A percentile compares a stretch with the other conserved stretches of the same genome.
Conservation (phyloP, 1,140 invertebrate species). For the Magallana ariakensis region DNA sequence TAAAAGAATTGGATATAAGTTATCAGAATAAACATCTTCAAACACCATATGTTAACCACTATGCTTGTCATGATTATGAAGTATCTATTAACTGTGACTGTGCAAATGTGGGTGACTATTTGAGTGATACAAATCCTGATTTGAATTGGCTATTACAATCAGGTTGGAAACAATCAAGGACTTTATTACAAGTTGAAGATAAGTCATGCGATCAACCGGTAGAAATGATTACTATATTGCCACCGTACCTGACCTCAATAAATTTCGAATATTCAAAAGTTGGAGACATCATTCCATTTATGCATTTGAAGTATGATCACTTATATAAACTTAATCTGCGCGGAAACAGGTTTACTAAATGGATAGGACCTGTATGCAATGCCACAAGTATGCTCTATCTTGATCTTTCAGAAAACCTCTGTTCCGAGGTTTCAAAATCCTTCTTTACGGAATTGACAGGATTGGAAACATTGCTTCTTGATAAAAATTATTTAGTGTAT, state of each 20-base stretch:
- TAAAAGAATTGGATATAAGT: neutral
- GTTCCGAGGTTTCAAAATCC: conserved; percentile 14
- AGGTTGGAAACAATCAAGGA: too few species aligned
- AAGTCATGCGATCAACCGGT: neutral
- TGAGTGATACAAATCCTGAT: too few species aligned
- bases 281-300: neutral
- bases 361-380: neutral
- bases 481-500: conserved; percentile 46
- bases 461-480: conserved; percentile 38
- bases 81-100: neutral
- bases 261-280: neutral
- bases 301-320: neutral
- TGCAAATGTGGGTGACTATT: neutral
- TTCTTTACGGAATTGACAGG: conserved; percentile 53
- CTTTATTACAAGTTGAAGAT: neutral
- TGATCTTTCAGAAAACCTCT: conserved; percentile 44
- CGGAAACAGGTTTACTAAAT: neutral
- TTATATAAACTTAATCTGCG: neutral
- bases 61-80: neutral
- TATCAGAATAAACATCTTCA: neutral
- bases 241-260: neutral
- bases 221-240: neutral
- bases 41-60: neutral
- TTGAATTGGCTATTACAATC: too few species aligned
- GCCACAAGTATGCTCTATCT: conserved; percentile 28